Base-by-base conservation (phyloP, 2,797 vertebrate species). In the Neopelma chrysocephalum region DNA sequence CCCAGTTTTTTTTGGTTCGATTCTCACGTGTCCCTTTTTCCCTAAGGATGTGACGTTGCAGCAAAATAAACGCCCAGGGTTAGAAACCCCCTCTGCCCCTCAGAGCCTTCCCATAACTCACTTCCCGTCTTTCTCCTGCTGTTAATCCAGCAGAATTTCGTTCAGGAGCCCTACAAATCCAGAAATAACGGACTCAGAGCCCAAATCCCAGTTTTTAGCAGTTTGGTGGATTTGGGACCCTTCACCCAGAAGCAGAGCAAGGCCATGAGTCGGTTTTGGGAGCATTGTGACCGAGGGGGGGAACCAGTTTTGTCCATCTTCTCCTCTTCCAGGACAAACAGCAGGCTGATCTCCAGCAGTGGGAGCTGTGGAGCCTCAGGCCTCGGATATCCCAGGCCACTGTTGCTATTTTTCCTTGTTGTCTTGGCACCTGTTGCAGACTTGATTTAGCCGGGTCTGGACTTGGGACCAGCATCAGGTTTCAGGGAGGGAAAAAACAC, bases 291-390 rank as follows among this genome's bases (percentile, higher is more conserved):
- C 22, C 42, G 8, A 50, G 20, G 18, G 7, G 21, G 34, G 26
- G 17, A 56, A 4, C 9, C 0, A 0, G 5, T 26, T 53, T 4
- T 1, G 7, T 4, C 48, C 4, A 3, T 2, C 0, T 15, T 11
- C 25, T 80, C 34, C 43, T 57, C 47, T 17, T 69, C 26, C 32
- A 7, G 45, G 34, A 26, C 29, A 2, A 26, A 23, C 0, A 26
- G 11, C 0, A 1, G 15, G 29, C 17, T 18, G 0, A 6, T 40
- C 61, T 42, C 87, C 94, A 82, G 92, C 15, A 5, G 9, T 2
- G 6, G 82, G 73, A 84, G 90, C 77, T 26, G 62, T 5, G 1
- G 43, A 78, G n/a, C 23, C 3, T 20, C 78, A 68, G 15, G 21
- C 15, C 48, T 65, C 29, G 6, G 1, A 6, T 3, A 34, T 38